Conservation (phyloP, 2,797 vertebrate genomes). For the Fratercula arctica region DNA sequence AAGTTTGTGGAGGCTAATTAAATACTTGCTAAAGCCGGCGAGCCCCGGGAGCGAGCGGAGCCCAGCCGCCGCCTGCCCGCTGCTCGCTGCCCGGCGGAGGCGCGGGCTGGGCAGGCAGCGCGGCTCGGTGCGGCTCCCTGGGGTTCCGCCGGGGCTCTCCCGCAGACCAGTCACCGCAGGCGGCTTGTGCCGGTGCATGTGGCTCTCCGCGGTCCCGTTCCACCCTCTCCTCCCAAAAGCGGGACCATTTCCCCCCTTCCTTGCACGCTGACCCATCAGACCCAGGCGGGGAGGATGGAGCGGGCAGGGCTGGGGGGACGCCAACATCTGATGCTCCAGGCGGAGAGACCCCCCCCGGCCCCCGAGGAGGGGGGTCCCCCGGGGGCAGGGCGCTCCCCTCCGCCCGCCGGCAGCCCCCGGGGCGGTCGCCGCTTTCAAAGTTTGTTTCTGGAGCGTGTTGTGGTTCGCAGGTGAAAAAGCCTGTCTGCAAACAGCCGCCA, state of each 20-base stretch:
- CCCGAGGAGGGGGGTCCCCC: neutral
- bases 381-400: neutral
- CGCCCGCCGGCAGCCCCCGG: neutral
- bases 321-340: neutral
- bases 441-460: conserved; percentile 79
- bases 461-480: conserved; percentile 87
- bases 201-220: neutral
- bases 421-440: conserved; percentile 11
- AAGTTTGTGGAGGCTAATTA: conserved; percentile 80
- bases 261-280: neutral
- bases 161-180: neutral
- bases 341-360: too few relatives aligned
- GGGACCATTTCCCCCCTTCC: neutral
- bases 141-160: neutral
- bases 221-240: neutral
- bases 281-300: neutral
- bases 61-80: conserved; percentile 5
- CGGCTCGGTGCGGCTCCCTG: neutral
- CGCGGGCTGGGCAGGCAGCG: neutral
- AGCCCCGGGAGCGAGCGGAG: conserved; percentile 51
- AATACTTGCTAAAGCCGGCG: conserved; percentile 74
- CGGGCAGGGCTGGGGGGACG: too few relatives aligned
- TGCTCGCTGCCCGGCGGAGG: conserved; percentile 23
- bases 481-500: conserved; percentile 89
- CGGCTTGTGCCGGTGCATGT: neutral